Evolutionary conservation across 2,113 vertebrate genomes (phyloP), one percentile per base, ranked within the genome.

Genomic region (Lampris megalopsis): DNA sequence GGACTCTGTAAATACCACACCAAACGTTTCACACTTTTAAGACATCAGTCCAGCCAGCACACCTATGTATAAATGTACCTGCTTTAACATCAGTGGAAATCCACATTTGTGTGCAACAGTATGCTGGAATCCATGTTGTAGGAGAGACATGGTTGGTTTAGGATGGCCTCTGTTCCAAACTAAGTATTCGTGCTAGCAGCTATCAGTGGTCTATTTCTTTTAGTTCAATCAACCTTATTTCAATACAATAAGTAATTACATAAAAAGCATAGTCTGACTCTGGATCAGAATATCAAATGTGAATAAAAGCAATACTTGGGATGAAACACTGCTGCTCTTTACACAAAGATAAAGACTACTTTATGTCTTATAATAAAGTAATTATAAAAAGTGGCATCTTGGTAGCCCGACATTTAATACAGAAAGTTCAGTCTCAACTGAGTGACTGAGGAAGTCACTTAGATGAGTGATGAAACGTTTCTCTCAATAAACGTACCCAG

Each of bases 1-100:
- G 88, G 86, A 92, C 88, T 90, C 87, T 93, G 92, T 92, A 90
- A 91, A 93, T 89, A 93, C 77, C 76, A 89, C 68, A 71, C 73
- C 73, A 70, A 82, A 84, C 47, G 42, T 86, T 89, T 92, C 70
- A 79, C 81, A 83, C 63, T 71, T 76, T 71, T 76, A 58, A 52
- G 43, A 56, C 70, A 62, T 50, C 68, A 84, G 60, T 73, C 75
- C 61, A 65, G 80, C 86, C 81, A 41, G 81, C 88, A 89, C 68
- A 67, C 40, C 75, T 86, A 69, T 83, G 82, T 89, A 83, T 88
- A 81, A 70, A 83, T 73, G 78, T 81, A 65, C 85, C 81, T 85
- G 78, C 70, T 83, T 81, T 67, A 24, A 47, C 10, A 69, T 73
- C 62, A 64, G 78, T 83, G 60, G 84, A 79, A 68, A 78, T 62